Conservation (phyloP, 2,888 invertebrate genomes). For the Melieria omissa region DNA sequence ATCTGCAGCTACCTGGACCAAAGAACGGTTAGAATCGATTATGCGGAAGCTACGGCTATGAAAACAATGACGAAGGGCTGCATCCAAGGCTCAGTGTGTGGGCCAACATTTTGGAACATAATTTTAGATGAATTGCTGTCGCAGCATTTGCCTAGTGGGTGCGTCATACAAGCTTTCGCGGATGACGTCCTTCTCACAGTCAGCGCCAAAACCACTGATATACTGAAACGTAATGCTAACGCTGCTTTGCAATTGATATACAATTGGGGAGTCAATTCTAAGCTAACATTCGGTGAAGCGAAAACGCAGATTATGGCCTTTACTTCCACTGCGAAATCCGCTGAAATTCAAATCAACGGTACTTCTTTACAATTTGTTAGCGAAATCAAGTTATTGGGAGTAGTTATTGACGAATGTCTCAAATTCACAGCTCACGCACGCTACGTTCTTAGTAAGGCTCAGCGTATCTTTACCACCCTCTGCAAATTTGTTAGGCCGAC, state of each 20-base stretch:
- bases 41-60: slow-evolving; percentile 1
- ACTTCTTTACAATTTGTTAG: neutral
- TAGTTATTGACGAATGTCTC: neutral
- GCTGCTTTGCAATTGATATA: neutral
- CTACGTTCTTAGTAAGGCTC: neutral
- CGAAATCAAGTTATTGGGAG: neutral
- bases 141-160: neutral
- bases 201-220: neutral
- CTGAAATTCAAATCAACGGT: neutral
- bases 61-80: neutral
- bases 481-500: neutral
- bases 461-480: neutral
- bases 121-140: neutral
- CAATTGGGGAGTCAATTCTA: neutral
- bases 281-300: neutral
- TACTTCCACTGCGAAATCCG: neutral
- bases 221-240: neutral
- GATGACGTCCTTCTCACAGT: neutral
- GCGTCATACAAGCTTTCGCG: neutral
- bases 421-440: neutral
- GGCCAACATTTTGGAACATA: too few species aligned
- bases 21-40: slow-evolving; percentile 4
- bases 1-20: slow-evolving; percentile 3
- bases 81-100: neutral
- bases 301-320: neutral